Base-by-base conservation (phyloP, 2,797 vertebrate genomes). In the Buphagus erythrorhynchus region DNA sequence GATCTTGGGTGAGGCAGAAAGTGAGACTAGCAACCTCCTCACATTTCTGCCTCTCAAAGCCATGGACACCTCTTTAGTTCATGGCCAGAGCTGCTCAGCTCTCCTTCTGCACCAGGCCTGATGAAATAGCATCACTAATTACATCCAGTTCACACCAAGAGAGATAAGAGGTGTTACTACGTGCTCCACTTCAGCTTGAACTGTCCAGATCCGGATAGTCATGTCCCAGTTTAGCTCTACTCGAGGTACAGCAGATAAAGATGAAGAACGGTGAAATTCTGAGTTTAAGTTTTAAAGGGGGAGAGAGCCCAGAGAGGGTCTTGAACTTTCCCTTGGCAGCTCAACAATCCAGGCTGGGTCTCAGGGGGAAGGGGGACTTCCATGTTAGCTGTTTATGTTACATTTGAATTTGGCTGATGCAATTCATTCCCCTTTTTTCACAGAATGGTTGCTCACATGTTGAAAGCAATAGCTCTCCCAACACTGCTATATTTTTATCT, bases 241-340 rank as follows among this genome's bases (percentile, higher is more conserved):
- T 61, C 0, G 0, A 59, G 12, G 15, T 42, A 22, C n/a, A 67
- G 22, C 29, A 76, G 80, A 74, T 61, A 75, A 76, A 85, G 57
- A 40, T 6, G 14, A 43, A 74, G 54, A 83, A 68, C 3, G 28
- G 21, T 40, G 38, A 91, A 49, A 89, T 19, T 74, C 48, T 25
- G 17, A 88, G 28, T 21, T 21, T 29, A 48, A 62, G 72, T n/a
- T 52, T 67, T 45, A 10, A 69, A 63, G 38, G 8, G 21, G 26
- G 26, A 86, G 25, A 65, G 43, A 46, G 45, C 24, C 38, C 0
- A 0, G 8, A n/a, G 14, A 1, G 1, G 35, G 5, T 52, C 8
- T 51, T 48, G 54, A 57, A 33, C 25, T 83, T 80, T 62, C 36
- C 42, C 28, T 58, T 68, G 65, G 25, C 45, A 71, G 35, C 42